Percentiles rank a stretch among this genome's conserved stretches.
Evolutionary conservation across 2,888 invertebrate species (phyloP).

Genomic region (Andrena marginata): DNA sequence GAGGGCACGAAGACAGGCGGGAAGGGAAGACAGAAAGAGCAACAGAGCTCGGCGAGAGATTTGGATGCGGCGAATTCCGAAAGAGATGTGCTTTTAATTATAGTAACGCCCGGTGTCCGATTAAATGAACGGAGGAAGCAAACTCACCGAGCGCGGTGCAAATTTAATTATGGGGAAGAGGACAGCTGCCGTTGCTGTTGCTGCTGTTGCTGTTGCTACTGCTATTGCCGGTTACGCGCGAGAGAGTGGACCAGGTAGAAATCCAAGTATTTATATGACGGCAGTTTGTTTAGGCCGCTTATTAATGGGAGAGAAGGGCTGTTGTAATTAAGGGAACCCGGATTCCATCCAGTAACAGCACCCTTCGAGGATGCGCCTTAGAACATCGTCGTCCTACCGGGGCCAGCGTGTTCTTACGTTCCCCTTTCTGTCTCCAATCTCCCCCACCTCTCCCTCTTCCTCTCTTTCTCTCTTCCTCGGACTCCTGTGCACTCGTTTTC

Average conservation of each 20-base stretch:
- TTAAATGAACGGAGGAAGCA: slow-evolving; percentile 80
- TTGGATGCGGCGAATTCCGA: slow-evolving; percentile 76
- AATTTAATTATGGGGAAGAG: slow-evolving; percentile 82
- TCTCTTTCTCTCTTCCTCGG: not conserved
- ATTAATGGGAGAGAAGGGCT: slow-evolving; percentile 81
- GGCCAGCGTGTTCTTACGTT: slow-evolving; percentile 55
- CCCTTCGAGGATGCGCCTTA: slow-evolving; percentile 61
- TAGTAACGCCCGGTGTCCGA: slow-evolving; percentile 81
- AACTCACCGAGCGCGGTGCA: slow-evolving; percentile 78
- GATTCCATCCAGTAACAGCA: slow-evolving; percentile 73
- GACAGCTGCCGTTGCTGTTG: slow-evolving; percentile 21
- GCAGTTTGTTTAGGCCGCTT: slow-evolving; percentile 82
- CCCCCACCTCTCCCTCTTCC: not conserved
- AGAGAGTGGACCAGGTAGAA: slow-evolving; percentile 70
- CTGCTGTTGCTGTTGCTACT: not conserved
- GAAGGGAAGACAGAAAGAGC: not conserved
- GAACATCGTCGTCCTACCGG: slow-evolving; percentile 53
- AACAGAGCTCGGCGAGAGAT: slow-evolving; percentile 27
- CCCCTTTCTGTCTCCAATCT: slow-evolving; percentile 33
- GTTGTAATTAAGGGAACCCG: slow-evolving; percentile 80
- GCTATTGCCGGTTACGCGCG: slow-evolving; percentile 21
- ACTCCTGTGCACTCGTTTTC: slow-evolving; percentile 14
- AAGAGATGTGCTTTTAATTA: slow-evolving; percentile 84
- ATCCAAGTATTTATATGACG: slow-evolving; percentile 82
- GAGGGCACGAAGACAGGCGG: slow-evolving; percentile 12